Base-by-base conservation (phyloP, 2,113 vertebrate genomes). In the Phocoena phocoena region DNA sequence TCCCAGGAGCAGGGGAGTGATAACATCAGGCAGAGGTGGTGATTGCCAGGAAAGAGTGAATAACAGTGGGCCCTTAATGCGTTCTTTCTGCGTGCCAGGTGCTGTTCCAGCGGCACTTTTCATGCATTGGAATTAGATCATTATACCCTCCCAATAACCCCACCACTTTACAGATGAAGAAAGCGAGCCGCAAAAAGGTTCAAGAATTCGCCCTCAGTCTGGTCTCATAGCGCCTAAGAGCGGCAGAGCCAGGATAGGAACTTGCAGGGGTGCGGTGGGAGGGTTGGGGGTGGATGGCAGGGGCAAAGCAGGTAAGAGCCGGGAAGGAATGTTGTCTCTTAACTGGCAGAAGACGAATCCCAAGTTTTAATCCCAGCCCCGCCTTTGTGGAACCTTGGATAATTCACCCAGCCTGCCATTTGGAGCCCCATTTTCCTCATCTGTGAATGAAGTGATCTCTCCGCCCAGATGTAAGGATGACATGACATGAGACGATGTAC, bases 181-280 rank as follows among this genome's bases (percentile, higher is more conserved):
- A 83, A 44, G 31, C 0, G 21, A 73, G 79, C 50, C 0, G 0
- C 68, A 80, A 58, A 44, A 47, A 92, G 6, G 13, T 14, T 7
- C 14, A 50, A 26, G 74, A 38, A 31, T 5, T 33, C 10, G 10
- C 14, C 63, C 17, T 62, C 12, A 1, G n/a, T 18, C 0, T 14
- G 2, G 50, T 18, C 6, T 13, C 50, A 62, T 0, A 53, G 80
- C 33, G 65, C 20, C 79, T 5, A 9, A 38, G 31, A 53, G 33
- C 5, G 10, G 17, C 44, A 10, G 44, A 55, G 79, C 74, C 58
- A 63, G 50, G 38, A 47, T 1, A 15, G 93, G 33, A 33, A 23
- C 83, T n/a, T 10, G 50, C 0, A 8, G 0, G 17, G 36, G 6
- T 12, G 0, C 4, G 2, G 44, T 23, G 53, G 23, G 38, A 21